Conservation (phyloP, 1,140 invertebrate genomes). For the Mercenaria mercenaria region DNA sequence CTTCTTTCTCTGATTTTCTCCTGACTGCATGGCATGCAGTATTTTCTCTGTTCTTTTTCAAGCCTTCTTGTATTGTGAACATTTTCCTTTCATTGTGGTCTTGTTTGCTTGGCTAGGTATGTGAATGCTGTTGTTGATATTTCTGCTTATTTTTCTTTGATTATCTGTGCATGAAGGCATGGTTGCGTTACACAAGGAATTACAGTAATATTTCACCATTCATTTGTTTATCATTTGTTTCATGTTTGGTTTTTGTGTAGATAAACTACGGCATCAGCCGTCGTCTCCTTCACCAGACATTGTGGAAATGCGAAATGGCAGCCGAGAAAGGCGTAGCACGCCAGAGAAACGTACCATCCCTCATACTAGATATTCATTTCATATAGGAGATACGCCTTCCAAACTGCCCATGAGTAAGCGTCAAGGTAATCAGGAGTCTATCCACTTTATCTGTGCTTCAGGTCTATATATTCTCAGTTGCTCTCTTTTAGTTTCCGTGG, state of each 20-base stretch:
- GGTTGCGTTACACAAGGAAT: background rate
- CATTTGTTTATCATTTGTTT: slow-evolving; percentile 31
- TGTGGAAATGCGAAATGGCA: slow-evolving; percentile 37
- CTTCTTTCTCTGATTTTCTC: background rate
- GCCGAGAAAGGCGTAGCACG: slow-evolving; percentile 44
- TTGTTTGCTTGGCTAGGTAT: background rate
- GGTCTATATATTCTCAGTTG: background rate
- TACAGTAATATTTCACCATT: slow-evolving; percentile 13
- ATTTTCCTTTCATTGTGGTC: background rate
- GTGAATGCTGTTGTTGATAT: background rate
- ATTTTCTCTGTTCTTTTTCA: background rate
- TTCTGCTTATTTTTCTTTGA: background rate
- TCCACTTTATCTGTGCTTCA: slow-evolving; percentile 23
- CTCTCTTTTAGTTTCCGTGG: slow-evolving; percentile 5
- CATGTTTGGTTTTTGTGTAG: slow-evolving; percentile 57
- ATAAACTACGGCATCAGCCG: slow-evolving; percentile 47
- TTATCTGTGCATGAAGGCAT: slow-evolving; percentile 2
- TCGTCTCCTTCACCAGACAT: slow-evolving; percentile 47
- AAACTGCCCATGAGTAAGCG: slow-evolving; percentile 63
- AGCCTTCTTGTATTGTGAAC: background rate
- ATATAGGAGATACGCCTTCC: slow-evolving; percentile 55
- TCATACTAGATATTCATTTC: slow-evolving; percentile 62
- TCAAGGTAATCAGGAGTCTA: slow-evolving; percentile 51
- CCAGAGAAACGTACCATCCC: slow-evolving; percentile 47
- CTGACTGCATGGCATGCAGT: background rate